phyloP scores from a whole-genome alignment of 2,113 vertebrate genomes.

The Elaphurus davidianus region DNA sequence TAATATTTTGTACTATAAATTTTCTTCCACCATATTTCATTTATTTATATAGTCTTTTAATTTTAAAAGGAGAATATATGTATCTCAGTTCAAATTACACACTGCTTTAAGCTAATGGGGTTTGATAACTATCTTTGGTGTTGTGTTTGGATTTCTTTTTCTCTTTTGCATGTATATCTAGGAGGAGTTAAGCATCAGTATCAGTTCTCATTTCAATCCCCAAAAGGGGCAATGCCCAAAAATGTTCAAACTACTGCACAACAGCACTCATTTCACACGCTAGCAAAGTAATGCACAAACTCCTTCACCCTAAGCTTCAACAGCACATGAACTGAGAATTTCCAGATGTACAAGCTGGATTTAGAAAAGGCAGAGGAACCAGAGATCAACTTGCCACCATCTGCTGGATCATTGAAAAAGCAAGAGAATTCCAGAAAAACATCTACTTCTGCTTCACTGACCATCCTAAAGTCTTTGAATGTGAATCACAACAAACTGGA shows the following conservation, averaged over 20 bases:
- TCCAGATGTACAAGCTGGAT: background rate
- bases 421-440: background rate
- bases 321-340: background rate
- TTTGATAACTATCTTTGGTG: background rate
- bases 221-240: background rate
- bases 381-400: background rate
- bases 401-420: background rate
- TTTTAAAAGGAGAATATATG: background rate
- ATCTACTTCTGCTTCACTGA: background rate
- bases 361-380: background rate
- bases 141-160: background rate
- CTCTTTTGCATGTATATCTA: background rate
- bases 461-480: background rate
- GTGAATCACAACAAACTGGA: background rate
- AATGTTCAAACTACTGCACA: background rate
- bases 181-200: background rate
- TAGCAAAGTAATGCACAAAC: background rate
- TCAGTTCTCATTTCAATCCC: background rate
- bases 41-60: background rate
- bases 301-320: background rate
- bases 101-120: background rate
- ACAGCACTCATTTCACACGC: background rate
- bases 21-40: background rate
- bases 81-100: background rate
- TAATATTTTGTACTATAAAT: background rate